Conservation (phyloP, 2,797 vertebrate genomes). For the Myripristis jacobus region DNA sequence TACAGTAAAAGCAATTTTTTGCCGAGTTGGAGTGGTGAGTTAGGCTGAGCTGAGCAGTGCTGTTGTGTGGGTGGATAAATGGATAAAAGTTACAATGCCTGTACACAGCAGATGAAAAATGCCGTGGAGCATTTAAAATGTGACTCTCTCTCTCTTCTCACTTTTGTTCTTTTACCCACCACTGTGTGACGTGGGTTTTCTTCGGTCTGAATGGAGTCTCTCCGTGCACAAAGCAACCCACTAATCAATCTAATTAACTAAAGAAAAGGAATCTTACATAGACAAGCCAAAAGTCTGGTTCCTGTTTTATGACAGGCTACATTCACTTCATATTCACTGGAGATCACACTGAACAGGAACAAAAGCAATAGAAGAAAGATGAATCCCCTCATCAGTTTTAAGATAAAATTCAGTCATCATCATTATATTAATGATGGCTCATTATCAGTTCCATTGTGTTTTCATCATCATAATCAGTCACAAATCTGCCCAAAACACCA, state of each 20-base stretch:
- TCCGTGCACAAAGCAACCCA: constrained; percentile 25
- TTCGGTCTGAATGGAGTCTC: constrained; percentile 32
- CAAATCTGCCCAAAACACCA: constrained; percentile 38
- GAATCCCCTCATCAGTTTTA: constrained; percentile 31
- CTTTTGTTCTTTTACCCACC: constrained; percentile 34
- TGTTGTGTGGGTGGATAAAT: constrained; percentile 60
- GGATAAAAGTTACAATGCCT: constrained; percentile 44
- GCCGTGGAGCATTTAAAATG: constrained; percentile 48
- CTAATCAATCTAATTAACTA: constrained; percentile 59
- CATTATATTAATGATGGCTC: constrained; percentile 34
- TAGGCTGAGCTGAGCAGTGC: constrained; percentile 41
- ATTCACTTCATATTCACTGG: background rate
- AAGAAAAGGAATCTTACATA: constrained; percentile 30
- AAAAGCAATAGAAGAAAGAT: constrained; percentile 24
- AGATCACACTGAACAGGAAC: background rate
- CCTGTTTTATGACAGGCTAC: background rate
- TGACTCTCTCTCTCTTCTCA: constrained; percentile 34
- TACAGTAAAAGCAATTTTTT: constrained; percentile 50
- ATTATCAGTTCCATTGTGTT: constrained; percentile 46
- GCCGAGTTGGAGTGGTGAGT: constrained; percentile 29
- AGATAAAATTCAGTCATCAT: constrained; percentile 45
- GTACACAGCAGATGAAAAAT: constrained; percentile 56
- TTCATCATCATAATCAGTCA: constrained; percentile 37
- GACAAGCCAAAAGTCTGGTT: constrained; percentile 5
- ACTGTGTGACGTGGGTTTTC: constrained; percentile 37